Evolutionary conservation across 2,113 vertebrate genomes (phyloP), one percentile per base, ranked within the genome.

Genomic region (Eira barbara): DNA sequence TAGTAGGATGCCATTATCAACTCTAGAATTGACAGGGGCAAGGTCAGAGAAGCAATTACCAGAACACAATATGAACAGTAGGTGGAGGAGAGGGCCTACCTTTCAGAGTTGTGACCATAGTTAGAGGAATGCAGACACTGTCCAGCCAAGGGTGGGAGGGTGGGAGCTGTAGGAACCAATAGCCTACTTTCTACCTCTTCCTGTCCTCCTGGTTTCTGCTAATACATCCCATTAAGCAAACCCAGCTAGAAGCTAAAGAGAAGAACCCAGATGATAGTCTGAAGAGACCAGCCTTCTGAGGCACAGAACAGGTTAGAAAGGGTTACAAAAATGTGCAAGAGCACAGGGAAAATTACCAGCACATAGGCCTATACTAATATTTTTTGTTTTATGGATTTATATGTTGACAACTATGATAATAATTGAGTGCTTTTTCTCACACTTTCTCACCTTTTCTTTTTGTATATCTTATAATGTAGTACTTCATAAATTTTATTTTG

Each of bases 381-480:
- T n/a, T 89, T 49, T 97, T 92, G 49, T 69, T 71, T 89, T 61
- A 89, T 89, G 49, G 42, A 61, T 79, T 95, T 81, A 45, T 31
- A 34, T 97, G 67, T 92, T 42, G 15, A 49, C 67, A 83, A n/a
- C 39, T 71, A 34, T 78, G 15, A 83, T 34, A 78, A 78, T 89
- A 76, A 49, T 55, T 89, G 61, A 78, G 29, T n/a, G 82, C 36
- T 84, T 47, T 65, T 71, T 73, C 71, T n/a, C 34, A 71, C 12
- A 69, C 42, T 71, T 69, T 69, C 71, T 93, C 34, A 71, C 61
- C 20, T 63, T 89, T 57, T 63, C 14, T 82, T 6, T 80, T 34
- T 18, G 59, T 17, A 31, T 79, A 42, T 29, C 25, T 84, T 34
- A 23, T 52, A 69, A 69, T 49, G 36, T 49, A 67, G 69, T 78